Evolutionary conservation across 1,140 invertebrate species (phyloP).

Genomic region (Euborellia annulipes): DNA sequence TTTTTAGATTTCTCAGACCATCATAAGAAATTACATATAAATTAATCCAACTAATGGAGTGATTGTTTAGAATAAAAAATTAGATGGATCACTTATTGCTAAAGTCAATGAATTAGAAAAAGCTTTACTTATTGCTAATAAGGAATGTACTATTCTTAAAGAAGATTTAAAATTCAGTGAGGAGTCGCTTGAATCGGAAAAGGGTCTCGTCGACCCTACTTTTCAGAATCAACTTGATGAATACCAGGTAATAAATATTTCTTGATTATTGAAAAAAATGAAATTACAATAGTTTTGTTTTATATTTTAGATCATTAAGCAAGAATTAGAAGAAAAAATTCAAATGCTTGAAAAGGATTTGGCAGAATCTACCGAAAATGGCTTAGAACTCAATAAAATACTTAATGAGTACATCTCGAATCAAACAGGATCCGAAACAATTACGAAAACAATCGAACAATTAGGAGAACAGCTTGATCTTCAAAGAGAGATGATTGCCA

Average conservation of each 20-base stretch:
- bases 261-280: no score
- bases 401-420: conserved; percentile 39
- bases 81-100: conserved; percentile 1
- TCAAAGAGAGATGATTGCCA: conserved; percentile 21
- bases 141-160: conserved; percentile 3
- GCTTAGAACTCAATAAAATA: conserved; percentile 31
- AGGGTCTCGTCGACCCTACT: neutral
- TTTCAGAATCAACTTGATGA: neutral
- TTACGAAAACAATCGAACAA: conserved; percentile 24
- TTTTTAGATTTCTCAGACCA: neutral
- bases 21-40: no score
- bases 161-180: neutral
- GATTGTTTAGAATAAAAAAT: conserved; percentile 1
- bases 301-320: no score
- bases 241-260: neutral
- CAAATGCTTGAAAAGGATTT: conserved; percentile 26
- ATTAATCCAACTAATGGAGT: neutral
- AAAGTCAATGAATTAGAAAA: conserved; percentile 4
- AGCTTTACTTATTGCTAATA: conserved; percentile 1
- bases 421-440: conserved; percentile 25
- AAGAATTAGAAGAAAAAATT: conserved; percentile 25
- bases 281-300: no score
- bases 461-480: conserved; percentile 25
- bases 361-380: conserved; percentile 26
- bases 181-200: neutral